Evolutionary conservation across 2,888 invertebrate species (phyloP), one percentile per base, ranked within the genome.

Genomic region (Hoplodrina blanda): DNA sequence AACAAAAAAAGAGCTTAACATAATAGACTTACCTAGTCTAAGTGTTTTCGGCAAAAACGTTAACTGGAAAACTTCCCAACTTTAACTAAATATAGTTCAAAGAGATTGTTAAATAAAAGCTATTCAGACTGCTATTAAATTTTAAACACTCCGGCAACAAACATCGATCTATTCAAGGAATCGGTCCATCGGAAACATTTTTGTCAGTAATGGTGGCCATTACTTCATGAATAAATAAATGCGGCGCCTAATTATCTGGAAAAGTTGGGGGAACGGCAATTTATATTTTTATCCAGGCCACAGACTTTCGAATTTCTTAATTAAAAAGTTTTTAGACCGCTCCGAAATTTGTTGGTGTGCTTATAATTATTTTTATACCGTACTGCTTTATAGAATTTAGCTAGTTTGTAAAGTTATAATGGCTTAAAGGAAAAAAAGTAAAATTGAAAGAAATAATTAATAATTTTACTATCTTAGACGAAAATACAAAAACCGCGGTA

Each of bases 131-230:
- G 59, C 76, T 68, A 82, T 85, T 82, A 84, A 83, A 83, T 82
- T 86, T 88, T 85, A 65, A 77, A 80, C 79, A 87, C 67, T 85
- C 82, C 71, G 69, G 52, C 68, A 84, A 84, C 73, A 76, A 85
- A 76, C 85, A 85, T 86, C 79, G 85, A 80, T 85, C 78, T 74
- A 74, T 83, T 56, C 67, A 69, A 75, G 65, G 72, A 82, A 85
- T 84, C 71, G 59, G 68, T 71, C 78, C 53, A 73, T 73, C 33
- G 61, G 61, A 78, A 78, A 80, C 73, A 68, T 75, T 80, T 81
- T 73, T 57, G 65, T 61, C 69, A 46, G 59, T 83, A 83, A 87
- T 85, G 62, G 73, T 20, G 30, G 19, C 67, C 76, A 83, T 87
- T 86, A 85, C 74, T 68, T 52, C 66, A 62, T 79, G 78, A 82